phyloP scores from a whole-genome alignment of 1,140 invertebrate species.

The Cyclargus thomasi region DNA sequence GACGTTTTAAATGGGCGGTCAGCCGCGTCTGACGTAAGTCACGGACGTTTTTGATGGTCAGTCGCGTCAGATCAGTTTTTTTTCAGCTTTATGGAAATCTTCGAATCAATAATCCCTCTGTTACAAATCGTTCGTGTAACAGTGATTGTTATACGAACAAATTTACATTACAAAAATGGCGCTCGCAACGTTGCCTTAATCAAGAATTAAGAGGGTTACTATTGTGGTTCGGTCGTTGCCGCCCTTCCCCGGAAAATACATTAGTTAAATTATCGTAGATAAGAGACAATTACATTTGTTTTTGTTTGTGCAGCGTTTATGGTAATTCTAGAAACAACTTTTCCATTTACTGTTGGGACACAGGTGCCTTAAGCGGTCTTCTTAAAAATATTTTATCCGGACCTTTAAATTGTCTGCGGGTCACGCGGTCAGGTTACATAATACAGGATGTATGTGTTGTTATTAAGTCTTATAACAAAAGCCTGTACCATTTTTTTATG shows the following conservation, averaged over 20 bases:
- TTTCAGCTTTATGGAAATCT: no score
- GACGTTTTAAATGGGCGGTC: no score
- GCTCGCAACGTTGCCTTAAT: neutral
- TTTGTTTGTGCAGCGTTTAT: neutral
- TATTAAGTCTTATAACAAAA: neutral
- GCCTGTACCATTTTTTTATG: no score
- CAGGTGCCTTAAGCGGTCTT: neutral
- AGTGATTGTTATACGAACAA: neutral
- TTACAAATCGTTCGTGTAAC: neutral
- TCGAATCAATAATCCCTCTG: neutral
- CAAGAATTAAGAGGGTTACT: neutral
- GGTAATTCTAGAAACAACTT: neutral
- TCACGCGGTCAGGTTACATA: neutral
- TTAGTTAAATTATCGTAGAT: neutral
- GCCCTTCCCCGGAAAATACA: neutral
- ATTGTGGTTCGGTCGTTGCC: neutral
- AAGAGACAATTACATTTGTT: neutral
- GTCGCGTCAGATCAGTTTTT: no score
- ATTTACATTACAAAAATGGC: neutral
- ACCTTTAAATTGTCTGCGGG: neutral
- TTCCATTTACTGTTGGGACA: neutral
- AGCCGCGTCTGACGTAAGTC: no score
- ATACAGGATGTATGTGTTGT: neutral
- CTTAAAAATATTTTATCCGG: neutral
- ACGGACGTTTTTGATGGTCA: no score